A percentile compares a stretch with the other conserved stretches of the same genome.
Evolutionary conservation across 1,140 invertebrate species (phyloP).

Genomic region (Trichomalopsis sarcophagae): DNA sequence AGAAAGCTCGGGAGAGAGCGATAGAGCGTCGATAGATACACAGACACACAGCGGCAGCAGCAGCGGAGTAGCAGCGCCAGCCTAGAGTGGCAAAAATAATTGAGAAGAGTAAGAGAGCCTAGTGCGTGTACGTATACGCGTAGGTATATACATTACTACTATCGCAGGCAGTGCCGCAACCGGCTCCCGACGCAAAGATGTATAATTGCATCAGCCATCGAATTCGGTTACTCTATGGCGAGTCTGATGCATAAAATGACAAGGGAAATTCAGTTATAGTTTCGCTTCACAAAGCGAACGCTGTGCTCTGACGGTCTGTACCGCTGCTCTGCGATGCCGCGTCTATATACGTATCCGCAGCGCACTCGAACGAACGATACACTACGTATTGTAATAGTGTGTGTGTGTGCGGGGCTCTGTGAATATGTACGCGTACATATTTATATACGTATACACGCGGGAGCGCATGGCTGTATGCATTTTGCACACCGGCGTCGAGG

Average conservation of each 20-base stretch:
- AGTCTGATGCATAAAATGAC: conserved; percentile 72
- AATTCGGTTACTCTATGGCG: conserved; percentile 71
- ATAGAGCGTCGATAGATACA: neutral
- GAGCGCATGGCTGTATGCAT: neutral
- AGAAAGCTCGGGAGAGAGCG: conserved; percentile 11
- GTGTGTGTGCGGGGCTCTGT: neutral
- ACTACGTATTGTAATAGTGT: neutral
- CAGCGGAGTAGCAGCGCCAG: neutral
- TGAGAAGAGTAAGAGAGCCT: conserved; percentile 9
- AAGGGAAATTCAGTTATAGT: conserved; percentile 69
- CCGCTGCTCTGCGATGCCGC: neutral
- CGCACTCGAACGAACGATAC: neutral
- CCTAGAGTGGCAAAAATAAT: conserved; percentile 49
- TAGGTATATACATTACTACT: conserved; percentile 14
- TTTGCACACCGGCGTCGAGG: neutral
- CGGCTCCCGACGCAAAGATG: conserved; percentile 66
- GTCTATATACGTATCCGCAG: neutral
- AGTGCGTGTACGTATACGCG: neutral
- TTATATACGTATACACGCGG: no score
- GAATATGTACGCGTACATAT: neutral
- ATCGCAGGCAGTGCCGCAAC: conserved; percentile 51
- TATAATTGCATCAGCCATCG: conserved; percentile 70
- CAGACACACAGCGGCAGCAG: neutral
- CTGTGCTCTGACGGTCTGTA: conserved; percentile 35
- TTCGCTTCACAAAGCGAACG: conserved; percentile 69